Conservation (phyloP, 2,888 invertebrate species). For the Auanema freiburgensis region DNA sequence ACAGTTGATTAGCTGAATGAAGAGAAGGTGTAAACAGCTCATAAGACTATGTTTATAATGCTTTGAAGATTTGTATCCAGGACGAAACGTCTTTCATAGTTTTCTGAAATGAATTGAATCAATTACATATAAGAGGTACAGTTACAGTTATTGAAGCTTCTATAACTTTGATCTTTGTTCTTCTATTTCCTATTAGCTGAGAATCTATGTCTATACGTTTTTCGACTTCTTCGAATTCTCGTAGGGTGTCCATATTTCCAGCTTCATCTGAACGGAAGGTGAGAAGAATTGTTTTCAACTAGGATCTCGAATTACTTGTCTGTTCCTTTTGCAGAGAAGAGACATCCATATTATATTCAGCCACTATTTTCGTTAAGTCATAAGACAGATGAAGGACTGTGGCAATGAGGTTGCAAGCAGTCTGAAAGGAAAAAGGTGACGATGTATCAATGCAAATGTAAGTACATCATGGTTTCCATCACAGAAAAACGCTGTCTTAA, state of each 20-base stretch:
- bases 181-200: not conserved
- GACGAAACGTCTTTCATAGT: no score
- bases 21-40: no score
- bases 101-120: no score
- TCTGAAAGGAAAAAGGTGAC: not conserved
- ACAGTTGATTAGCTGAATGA: no score
- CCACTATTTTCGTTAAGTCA: not conserved
- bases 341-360: not conserved
- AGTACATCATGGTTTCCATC: slow-evolving; percentile 12
- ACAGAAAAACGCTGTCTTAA: slow-evolving; percentile 10
- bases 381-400: not conserved
- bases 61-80: no score
- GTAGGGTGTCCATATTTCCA: not conserved
- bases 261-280: not conserved
- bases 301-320: slow-evolving; percentile 4
- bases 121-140: no score
- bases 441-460: not conserved
- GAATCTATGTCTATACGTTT: not conserved
- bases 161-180: not conserved
- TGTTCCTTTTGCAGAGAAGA: not conserved
- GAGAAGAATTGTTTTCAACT: no score
- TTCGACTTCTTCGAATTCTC: not conserved
- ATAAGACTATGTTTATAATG: no score
- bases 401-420: not conserved
- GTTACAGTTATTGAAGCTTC: not conserved